Evolutionary conservation across 2,113 vertebrate species (phyloP).

Genomic region (Phylloscopus trochilus): DNA sequence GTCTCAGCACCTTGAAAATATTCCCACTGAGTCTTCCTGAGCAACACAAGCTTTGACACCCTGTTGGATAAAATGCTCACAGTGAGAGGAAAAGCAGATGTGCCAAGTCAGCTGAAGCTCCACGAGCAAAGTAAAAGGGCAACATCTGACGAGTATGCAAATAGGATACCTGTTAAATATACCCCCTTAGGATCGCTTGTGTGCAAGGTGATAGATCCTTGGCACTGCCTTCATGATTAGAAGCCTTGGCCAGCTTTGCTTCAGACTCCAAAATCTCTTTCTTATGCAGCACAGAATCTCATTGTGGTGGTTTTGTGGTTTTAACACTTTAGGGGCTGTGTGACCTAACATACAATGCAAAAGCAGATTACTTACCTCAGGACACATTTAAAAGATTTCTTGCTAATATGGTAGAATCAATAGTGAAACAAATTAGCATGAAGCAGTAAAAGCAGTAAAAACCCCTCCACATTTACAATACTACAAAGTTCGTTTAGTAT

Average conservation of each 20-base stretch:
- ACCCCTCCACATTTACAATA: fast-evolving
- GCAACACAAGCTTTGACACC: neutral
- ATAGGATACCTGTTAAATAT: neutral
- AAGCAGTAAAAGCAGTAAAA: neutral
- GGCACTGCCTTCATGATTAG: neutral
- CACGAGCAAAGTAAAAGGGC: neutral
- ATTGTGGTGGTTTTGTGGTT: neutral
- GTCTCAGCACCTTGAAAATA: neutral
- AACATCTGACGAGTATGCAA: neutral
- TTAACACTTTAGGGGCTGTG: neutral
- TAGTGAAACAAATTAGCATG: neutral
- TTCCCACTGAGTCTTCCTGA: neutral
- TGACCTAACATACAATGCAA: neutral
- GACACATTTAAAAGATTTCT: neutral
- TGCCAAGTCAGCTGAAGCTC: conserved; percentile 8
- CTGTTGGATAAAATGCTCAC: neutral
- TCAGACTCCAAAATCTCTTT: neutral
- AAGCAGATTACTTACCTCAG: neutral
- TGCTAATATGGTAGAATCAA: neutral
- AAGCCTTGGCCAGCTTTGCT: neutral
- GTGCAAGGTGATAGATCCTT: neutral
- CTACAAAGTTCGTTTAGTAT: neutral
- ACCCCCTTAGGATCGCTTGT: neutral
- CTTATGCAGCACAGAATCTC: neutral
- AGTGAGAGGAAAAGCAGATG: neutral